phyloP scores from a whole-genome alignment of 2,113 vertebrate genomes.

The Tamias sibiricus region DNA sequence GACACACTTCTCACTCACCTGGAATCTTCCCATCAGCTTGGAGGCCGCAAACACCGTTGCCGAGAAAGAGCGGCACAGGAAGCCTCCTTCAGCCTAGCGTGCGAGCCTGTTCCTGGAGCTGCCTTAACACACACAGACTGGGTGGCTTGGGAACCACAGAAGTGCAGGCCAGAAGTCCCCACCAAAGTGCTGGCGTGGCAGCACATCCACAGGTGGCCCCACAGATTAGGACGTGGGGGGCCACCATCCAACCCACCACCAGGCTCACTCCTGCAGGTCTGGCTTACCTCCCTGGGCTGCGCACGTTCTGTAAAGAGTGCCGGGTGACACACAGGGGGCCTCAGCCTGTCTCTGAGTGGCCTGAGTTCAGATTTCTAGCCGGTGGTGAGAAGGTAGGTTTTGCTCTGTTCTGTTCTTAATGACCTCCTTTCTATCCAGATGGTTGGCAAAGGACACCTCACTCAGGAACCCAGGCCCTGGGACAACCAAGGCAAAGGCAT shows the following conservation, averaged over 20 bases:
- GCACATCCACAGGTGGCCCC: too few species aligned
- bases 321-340: accelerated
- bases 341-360: background rate
- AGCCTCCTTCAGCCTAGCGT: background rate
- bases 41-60: background rate
- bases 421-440: background rate
- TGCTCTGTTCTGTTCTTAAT: background rate
- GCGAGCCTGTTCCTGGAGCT: background rate
- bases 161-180: background rate
- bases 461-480: background rate
- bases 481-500: accelerated
- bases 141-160: background rate
- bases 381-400: too few species aligned
- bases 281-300: background rate
- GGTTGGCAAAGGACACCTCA: background rate
- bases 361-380: background rate
- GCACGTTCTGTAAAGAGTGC: background rate
- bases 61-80: accelerated
- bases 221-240: too few species aligned
- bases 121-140: too few species aligned
- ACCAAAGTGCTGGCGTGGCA: too few species aligned
- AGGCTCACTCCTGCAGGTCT: background rate
- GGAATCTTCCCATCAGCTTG: background rate
- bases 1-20: background rate
- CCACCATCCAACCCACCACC: too few species aligned